Conservation (phyloP, 2,113 vertebrate genomes). For the Dolichallabes microphthalmus region DNA sequence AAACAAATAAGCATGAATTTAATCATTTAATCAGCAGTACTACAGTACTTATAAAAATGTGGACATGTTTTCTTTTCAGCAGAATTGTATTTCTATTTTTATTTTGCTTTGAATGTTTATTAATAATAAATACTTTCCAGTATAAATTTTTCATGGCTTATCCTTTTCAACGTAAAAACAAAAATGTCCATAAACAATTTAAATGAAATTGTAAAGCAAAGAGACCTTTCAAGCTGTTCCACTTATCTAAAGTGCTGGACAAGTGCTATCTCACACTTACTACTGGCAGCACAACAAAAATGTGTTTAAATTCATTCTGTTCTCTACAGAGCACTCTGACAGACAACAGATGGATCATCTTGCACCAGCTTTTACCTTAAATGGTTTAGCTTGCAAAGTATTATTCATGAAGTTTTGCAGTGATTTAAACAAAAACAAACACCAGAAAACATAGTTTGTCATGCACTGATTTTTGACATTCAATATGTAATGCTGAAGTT, state of each 20-base stretch:
- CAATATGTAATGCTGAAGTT: neutral
- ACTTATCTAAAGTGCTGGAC: neutral
- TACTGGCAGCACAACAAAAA: conserved; percentile 2
- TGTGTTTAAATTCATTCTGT: neutral
- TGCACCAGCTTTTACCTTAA: neutral
- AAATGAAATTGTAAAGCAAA: neutral
- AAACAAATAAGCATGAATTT: neutral
- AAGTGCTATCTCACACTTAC: neutral
- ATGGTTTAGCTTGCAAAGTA: neutral
- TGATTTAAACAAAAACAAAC: neutral
- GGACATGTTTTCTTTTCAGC: neutral
- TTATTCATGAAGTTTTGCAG: neutral
- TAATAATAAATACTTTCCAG: neutral
- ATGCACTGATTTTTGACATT: neutral
- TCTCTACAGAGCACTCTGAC: neutral
- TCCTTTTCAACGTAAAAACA: neutral
- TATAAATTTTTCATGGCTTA: neutral
- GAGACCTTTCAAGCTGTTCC: neutral
- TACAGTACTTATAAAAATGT: neutral
- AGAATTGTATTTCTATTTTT: neutral
- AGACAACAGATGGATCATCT: neutral
- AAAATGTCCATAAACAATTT: neutral
- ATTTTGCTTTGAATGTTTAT: neutral
- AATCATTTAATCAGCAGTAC: neutral
- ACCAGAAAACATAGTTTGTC: neutral